phyloP scores from a whole-genome alignment of 2,113 vertebrate species.

The Perca schrenkii region DNA sequence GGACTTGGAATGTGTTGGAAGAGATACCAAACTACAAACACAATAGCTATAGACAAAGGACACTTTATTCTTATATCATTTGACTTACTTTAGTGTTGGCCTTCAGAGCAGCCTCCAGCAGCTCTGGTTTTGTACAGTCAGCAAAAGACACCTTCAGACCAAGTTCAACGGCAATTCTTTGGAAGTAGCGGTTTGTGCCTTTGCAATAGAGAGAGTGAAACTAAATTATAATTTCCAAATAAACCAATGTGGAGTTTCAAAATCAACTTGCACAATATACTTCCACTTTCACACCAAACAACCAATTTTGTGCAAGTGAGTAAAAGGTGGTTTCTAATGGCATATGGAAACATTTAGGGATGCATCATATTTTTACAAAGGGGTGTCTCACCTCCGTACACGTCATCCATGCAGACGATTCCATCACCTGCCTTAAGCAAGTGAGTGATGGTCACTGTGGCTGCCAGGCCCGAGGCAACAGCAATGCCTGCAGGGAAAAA shows the following conservation, averaged over 20 bases:
- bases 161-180: slow-evolving; percentile 80
- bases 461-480: slow-evolving; percentile 91
- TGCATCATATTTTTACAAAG: neutral
- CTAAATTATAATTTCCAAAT: neutral
- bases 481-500: slow-evolving; percentile 87
- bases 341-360: neutral
- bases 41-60: neutral
- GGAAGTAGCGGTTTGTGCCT: slow-evolving; percentile 95
- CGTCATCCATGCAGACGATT: slow-evolving; percentile 92
- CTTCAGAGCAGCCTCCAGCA: slow-evolving; percentile 89
- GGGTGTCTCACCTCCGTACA: slow-evolving; percentile 90
- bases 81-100: slow-evolving; percentile 91
- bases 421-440: slow-evolving; percentile 91
- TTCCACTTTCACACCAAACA: neutral
- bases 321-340: neutral
- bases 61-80: neutral
- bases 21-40: neutral
- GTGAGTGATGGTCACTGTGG: slow-evolving; percentile 90
- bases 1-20: neutral
- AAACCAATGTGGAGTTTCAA: neutral
- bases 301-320: neutral
- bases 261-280: neutral
- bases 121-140: slow-evolving; percentile 86
- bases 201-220: slow-evolving; percentile 13
- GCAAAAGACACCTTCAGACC: slow-evolving; percentile 88